Evolutionary conservation across 1,140 invertebrate genomes (phyloP).

Genomic region (Parapsyche elsis): DNA sequence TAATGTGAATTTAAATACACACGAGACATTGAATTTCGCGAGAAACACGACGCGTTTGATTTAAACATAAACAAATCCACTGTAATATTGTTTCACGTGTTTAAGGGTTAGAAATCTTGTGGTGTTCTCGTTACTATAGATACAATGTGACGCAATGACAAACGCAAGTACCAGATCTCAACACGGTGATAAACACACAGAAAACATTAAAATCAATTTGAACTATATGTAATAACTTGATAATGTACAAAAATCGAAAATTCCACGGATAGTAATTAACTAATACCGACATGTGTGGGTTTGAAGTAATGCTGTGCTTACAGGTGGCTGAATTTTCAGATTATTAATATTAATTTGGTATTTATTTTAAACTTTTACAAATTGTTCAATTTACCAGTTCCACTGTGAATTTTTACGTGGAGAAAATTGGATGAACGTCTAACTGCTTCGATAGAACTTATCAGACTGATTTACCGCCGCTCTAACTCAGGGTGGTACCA

Average conservation of each 20-base stretch:
- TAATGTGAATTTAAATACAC: background rate
- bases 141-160: constrained; percentile 30
- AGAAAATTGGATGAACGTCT: background rate
- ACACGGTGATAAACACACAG: background rate
- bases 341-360: background rate
- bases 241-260: too few relatives aligned
- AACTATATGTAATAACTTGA: background rate
- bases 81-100: constrained; percentile 20
- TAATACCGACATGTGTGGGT: too few relatives aligned
- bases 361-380: background rate
- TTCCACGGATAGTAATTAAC: too few relatives aligned
- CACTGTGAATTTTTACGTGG: background rate
- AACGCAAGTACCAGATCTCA: background rate
- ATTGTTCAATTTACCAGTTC: background rate
- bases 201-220: too few relatives aligned
- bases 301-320: background rate
- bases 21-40: too few relatives aligned
- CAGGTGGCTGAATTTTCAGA: too few relatives aligned
- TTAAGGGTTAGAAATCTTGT: constrained; percentile 37
- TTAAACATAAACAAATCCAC: too few relatives aligned
- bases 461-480: constrained; percentile 35
- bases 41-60: too few relatives aligned
- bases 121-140: constrained; percentile 36
- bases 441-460: background rate
- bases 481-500: constrained; percentile 27